phyloP scores from a whole-genome alignment of 2,888 invertebrate genomes.

The Branchipolynoe longqiensis region DNA sequence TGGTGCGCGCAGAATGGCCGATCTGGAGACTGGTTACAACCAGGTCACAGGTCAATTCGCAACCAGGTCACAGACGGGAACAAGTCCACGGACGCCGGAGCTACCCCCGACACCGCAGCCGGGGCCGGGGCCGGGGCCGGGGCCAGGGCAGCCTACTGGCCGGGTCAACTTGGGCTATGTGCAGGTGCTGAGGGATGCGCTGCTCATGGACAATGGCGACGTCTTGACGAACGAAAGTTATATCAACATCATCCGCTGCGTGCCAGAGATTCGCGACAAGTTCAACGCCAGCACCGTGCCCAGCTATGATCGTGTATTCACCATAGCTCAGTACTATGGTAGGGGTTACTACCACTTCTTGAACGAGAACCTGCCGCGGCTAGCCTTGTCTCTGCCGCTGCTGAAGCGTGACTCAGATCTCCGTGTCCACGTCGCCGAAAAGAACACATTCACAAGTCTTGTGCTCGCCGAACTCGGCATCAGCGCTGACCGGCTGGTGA shows the following conservation, averaged over 20 bases:
- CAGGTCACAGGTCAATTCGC: no score
- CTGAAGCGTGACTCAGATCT: constrained; percentile 48
- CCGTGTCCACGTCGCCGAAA: constrained; percentile 42
- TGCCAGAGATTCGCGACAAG: not conserved
- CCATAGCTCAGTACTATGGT: constrained; percentile 59
- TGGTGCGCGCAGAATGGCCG: no score
- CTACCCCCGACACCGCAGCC: no score
- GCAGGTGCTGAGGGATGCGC: not conserved
- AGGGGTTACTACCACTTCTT: constrained; percentile 47
- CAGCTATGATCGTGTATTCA: constrained; percentile 56
- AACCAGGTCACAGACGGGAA: no score
- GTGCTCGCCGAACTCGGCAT: constrained; percentile 15
- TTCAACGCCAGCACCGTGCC: not conserved
- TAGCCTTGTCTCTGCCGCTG: constrained; percentile 50
- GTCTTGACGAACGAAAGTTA: not conserved
- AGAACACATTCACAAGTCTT: not conserved
- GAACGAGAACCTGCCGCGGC: constrained; percentile 59
- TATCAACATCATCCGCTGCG: not conserved
- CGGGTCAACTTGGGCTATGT: not conserved
- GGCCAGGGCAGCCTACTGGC: not conserved
- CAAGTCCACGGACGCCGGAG: no score
- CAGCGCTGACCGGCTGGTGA: not conserved
- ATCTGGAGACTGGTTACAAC: no score
- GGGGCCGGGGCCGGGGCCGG: no score
- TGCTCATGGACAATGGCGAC: not conserved